phyloP scores from a whole-genome alignment of 1,140 invertebrate genomes.

The Drosophila novamexicana region DNA sequence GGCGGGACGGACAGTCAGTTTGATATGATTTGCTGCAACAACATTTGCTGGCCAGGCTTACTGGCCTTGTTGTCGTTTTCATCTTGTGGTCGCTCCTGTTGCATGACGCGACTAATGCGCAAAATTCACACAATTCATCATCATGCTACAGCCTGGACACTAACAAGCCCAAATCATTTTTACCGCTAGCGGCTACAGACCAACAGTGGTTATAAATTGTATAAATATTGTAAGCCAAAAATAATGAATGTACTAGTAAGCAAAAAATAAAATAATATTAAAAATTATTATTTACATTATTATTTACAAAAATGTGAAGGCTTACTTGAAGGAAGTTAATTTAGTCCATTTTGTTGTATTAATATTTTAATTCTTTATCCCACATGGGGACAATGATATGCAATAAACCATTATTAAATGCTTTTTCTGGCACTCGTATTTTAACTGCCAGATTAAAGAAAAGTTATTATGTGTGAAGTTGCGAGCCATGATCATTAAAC shows the following conservation, averaged over 20 bases:
- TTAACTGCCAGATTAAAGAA: not conserved
- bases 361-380: no score
- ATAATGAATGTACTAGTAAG: no score
- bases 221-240: not conserved
- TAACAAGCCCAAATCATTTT: slow-evolving; percentile 82
- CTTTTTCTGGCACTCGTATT: no score
- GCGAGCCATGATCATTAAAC: not conserved
- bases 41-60: slow-evolving; percentile 23
- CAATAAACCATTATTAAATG: no score
- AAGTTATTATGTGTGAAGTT: not conserved
- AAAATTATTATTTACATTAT: no score
- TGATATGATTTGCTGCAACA: slow-evolving; percentile 61
- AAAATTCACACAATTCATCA: slow-evolving; percentile 84
- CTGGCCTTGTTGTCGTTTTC: slow-evolving; percentile 30
- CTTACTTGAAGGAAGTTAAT: no score
- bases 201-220: slow-evolving; percentile 22
- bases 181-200: slow-evolving; percentile 47
- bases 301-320: no score
- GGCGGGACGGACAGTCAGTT: slow-evolving; percentile 33
- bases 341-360: no score
- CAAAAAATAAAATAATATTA: not conserved
- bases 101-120: slow-evolving; percentile 79
- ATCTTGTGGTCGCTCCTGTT: slow-evolving; percentile 39
- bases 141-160: slow-evolving; percentile 70
- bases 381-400: no score